A percentile compares a stretch with the other conserved stretches of the same genome.
phyloP scores from a whole-genome alignment of 2,797 vertebrate species.

The Myotis pilosus region DNA sequence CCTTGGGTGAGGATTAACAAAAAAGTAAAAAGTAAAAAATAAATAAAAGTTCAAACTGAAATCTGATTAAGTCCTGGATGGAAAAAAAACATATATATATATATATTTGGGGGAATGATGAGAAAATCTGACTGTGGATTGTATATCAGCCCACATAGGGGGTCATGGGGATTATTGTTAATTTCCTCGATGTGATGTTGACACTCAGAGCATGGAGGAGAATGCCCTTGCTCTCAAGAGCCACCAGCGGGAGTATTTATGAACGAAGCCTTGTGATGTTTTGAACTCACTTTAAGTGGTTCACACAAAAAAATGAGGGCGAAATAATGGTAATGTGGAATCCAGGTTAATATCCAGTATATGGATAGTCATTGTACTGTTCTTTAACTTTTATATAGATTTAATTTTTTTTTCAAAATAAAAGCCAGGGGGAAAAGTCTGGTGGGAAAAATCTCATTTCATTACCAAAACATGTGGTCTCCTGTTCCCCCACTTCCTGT shows the following conservation, averaged over 20 bases:
- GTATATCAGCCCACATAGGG: background rate
- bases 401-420: background rate
- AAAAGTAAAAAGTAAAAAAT: no score
- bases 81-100: background rate
- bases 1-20: no score
- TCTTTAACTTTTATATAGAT: background rate
- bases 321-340: background rate
- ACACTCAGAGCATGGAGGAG: background rate
- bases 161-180: background rate
- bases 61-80: background rate
- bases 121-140: background rate
- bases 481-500: background rate
- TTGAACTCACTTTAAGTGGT: background rate
- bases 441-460: background rate
- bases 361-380: background rate
- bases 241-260: background rate
- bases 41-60: background rate
- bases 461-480: background rate
- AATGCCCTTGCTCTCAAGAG: background rate
- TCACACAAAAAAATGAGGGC: background rate
- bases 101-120: background rate
- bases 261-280: background rate
- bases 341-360: background rate
- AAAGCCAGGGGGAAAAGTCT: background rate
- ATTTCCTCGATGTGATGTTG: background rate